Evolutionary conservation across 1,140 invertebrate genomes (phyloP).

Genomic region (Bilobella aurantiaca): DNA sequence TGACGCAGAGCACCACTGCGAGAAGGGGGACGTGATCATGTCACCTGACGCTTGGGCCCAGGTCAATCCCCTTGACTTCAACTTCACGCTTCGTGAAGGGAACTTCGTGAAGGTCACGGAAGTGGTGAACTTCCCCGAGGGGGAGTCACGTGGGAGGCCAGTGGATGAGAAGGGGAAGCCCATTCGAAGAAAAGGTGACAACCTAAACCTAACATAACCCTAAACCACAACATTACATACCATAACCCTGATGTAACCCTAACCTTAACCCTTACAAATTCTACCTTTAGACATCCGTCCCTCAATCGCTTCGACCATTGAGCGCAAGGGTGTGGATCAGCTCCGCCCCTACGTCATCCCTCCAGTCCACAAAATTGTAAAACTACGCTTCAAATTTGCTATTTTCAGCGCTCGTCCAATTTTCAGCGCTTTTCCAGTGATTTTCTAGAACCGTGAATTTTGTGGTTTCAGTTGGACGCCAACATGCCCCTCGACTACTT

Average conservation of each 20-base stretch:
- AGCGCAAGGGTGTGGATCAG: constrained; percentile 7
- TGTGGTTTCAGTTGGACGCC: constrained; percentile 23
- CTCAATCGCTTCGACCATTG: neutral
- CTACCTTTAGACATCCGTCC: neutral
- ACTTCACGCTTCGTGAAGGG: neutral
- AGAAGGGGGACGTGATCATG: constrained; percentile 21
- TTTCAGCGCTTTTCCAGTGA: neutral
- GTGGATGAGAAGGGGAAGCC: too few species aligned
- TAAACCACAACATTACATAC: too few species aligned
- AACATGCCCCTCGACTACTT: constrained; percentile 28
- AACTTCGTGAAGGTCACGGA: constrained; percentile 9
- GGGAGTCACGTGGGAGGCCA: too few species aligned
- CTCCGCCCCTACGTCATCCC: constrained; percentile 26
- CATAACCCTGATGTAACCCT: too few species aligned
- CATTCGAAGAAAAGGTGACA: too few species aligned
- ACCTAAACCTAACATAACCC: neutral
- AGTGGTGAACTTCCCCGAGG: constrained; percentile 21
- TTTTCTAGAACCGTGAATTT: too few species aligned
- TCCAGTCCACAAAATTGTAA: constrained; percentile 23
- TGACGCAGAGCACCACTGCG: constrained; percentile 23
- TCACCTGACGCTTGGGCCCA: constrained; percentile 10
- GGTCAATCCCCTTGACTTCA: constrained; percentile 3
- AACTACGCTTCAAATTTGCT: neutral
- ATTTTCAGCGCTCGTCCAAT: neutral
- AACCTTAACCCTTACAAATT: too few species aligned